Evolutionary conservation across 2,888 invertebrate genomes (phyloP), one percentile per base, ranked within the genome.

Genomic region (Atethmia centrago): DNA sequence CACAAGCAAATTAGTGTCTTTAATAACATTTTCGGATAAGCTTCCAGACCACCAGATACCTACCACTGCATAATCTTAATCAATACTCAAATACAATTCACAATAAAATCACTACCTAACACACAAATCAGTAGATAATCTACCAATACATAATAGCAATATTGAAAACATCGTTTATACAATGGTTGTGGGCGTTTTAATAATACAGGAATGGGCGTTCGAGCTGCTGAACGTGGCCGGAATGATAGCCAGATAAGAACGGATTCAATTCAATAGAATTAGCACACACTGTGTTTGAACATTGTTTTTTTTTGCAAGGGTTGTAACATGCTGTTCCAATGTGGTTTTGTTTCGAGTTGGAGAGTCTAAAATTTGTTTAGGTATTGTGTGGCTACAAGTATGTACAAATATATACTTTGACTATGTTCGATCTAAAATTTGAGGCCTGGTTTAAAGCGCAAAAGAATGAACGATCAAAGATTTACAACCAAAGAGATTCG

Each of bases 181-280:
- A 69, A 71, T 76, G 71, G 67, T 42, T 25, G 86, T 85, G 80
- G 86, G 82, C 77, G 83, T 67, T 84, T 83, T 80, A 84, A 85
- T 86, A 84, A 77, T 67, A 71, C 79, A 55, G 74, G 61, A 79
- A 78, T 63, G 68, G 80, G 71, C 80, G 66, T 75, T 66, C 56
- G 68, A 53, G 77, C 80, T 71, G 74, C 70, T 59, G 70, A 63
- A 80, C 87, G 87, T 88, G 87, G 77, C 51, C 31, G 40, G 85
- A 79, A 80, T 82, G 49, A 71, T 61, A 62, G 28, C 59, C 21
- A 64, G 82, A 77, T 77, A 71, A 36, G 62, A 63, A 28, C 40
- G 42, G 53, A 51, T 67, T 62, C 66, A 62, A 63, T 77, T 78
- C 78, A 67, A 80, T 82, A 64, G 79, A 77, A 82, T 80, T 82